Base-by-base conservation (phyloP, 2,888 invertebrate species). In the Pandemis cinnamomeana region DNA sequence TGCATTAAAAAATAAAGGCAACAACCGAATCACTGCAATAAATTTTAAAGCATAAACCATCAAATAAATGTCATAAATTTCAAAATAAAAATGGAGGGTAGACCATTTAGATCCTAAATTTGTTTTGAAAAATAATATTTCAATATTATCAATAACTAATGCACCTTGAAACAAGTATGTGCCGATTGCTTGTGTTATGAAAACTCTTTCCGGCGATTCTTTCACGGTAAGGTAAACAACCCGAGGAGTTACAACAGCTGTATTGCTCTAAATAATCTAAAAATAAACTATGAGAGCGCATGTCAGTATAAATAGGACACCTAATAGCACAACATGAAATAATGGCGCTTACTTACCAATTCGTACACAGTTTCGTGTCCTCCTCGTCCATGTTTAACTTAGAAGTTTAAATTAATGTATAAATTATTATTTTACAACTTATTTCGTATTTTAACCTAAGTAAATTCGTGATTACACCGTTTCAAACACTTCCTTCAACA, bases 191-290 rank as follows among this genome's bases (percentile, higher is more conserved):
- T 66, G 20, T 63, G 8, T 27, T 69, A 36, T 53, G 27, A 36
- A 6, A 20, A 55, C 27, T 72, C 48, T 66, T 74, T 70, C 67
- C 75, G 67, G 71, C 46, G 48, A 70, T 67, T 67, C 60, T 73
- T 71, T 67, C 62, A 58, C 48, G 77, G 75, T 80, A 82, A 87
- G 78, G 88, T 91, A 92, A 92, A 93, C 91, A 91, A 89, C 86
- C 85, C 79, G 77, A 76, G 78, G 78, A 75, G 81, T 77, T 80
- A 78, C 81, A 84, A 89, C 87, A 88, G 86, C 87, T 88, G 89
- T 87, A 85, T 83, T 88, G 91, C 81, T 92, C 91, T 83, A 90
- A 85, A 89, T 89, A 81, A 79, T 89, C 93, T 92, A 91, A 89
- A 92, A 92, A 92, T 93, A 93, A 86, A 88, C 83, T 81, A 71